Evolutionary conservation across 1,140 invertebrate genomes (phyloP).

Genomic region (Lasaia peninsularis): DNA sequence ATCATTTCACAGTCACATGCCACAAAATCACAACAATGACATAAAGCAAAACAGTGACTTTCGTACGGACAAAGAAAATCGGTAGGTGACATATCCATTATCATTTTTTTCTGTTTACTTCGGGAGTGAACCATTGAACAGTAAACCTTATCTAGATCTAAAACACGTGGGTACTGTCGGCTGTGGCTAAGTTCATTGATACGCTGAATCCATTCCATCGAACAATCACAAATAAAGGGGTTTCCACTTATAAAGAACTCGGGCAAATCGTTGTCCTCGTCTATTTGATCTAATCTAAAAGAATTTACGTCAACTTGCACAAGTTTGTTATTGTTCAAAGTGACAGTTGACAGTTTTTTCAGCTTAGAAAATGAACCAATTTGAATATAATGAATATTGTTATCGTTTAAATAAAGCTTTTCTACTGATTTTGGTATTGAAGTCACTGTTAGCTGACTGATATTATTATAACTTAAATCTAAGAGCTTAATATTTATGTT

Average conservation of each 20-base stretch:
- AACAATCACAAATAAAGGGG: slow-evolving; percentile 90
- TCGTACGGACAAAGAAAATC: slow-evolving; percentile 93
- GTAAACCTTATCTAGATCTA: slow-evolving; percentile 90
- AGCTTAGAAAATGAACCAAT: slow-evolving; percentile 86
- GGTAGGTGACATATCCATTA: slow-evolving; percentile 87
- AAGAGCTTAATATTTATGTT: slow-evolving; percentile 83
- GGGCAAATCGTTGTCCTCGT: slow-evolving; percentile 81
- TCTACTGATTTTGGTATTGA: slow-evolving; percentile 86
- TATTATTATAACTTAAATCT: slow-evolving; percentile 86
- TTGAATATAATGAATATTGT: slow-evolving; percentile 83
- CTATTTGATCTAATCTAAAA: slow-evolving; percentile 82
- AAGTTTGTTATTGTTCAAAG: slow-evolving; percentile 86
- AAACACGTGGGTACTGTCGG: slow-evolving; percentile 88
- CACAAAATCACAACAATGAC: slow-evolving; percentile 94
- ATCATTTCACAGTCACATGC: slow-evolving; percentile 95
- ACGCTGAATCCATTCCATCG: slow-evolving; percentile 90
- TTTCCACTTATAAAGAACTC: slow-evolving; percentile 89
- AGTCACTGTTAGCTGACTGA: slow-evolving; percentile 81
- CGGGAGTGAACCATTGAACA: slow-evolving; percentile 89
- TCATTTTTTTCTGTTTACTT: slow-evolving; percentile 82
- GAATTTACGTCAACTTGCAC: slow-evolving; percentile 85
- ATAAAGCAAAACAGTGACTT: slow-evolving; percentile 92
- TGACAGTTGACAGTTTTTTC: slow-evolving; percentile 83
- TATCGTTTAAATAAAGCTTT: slow-evolving; percentile 87
- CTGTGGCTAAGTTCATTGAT: slow-evolving; percentile 84